Base-by-base conservation (phyloP, 1,140 invertebrate species). In the Drosophila varians region DNA sequence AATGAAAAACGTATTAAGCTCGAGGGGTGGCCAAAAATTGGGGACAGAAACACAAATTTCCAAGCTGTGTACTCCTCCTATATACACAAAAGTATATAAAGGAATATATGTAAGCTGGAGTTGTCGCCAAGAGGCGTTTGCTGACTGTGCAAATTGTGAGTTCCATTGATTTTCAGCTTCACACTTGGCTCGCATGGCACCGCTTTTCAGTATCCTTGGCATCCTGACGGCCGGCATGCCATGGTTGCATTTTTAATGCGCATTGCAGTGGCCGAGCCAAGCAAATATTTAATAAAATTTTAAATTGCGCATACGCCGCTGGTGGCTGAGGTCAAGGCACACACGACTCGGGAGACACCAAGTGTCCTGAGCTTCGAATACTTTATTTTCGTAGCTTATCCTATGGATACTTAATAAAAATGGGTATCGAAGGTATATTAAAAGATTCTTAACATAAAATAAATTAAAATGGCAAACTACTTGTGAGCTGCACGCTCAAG, bases 281-380 rank as follows among this genome's bases (percentile, higher is more conserved):
- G 38, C 74, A 83, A 78, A 83, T 82, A 74, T 83, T 82, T 82
- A 77, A 83, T 83, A 77, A 64, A 73, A 47, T 74, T 58, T 61
- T 28, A 72, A 65, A 62, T 72, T 77, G 53, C 53, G 52, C 66
- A 72, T 55, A 60, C 49, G 45, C 42, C 25, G 28, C 56, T 61
- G 21, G 55, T 45, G 26, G 25, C 55, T n/a, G 40, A 54, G 54
- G 65, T 54, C 45, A 43, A 58, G 40, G 25, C 25, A 62, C 21
- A n/a, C 7, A 6, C 12, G 23, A 14, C 36, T 18, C 9, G 36
- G 16, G 6, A 38, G 26, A 23, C 19, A 18, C n/a, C n/a, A n/a
- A n/a, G 19, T 25, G 26, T 25, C 16, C 23, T 26, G 38, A 31
- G 7, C 12, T 11, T 34, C 3, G 9, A 4, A 4, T 19, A 4